Evolutionary conservation across 2,888 invertebrate species (phyloP), one percentile per base, ranked within the genome.

Genomic region (Drosophila incognita): DNA sequence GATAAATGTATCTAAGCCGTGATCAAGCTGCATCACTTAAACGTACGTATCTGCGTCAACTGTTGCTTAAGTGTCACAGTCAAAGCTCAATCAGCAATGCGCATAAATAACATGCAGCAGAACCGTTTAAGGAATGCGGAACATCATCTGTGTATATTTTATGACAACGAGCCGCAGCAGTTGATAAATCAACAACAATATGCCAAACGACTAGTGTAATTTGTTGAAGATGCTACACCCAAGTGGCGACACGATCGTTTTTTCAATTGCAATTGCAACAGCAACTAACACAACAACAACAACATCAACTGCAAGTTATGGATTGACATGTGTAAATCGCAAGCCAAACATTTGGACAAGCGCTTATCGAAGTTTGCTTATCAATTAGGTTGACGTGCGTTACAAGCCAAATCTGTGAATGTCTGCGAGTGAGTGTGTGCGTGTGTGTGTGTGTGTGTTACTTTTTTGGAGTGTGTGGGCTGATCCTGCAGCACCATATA

Each of bases 271-370:
- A 70, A 24, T 38, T 59, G 29, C 59, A 56, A 53, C 18, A 40
- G 48, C 27, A 49, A 60, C 42, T 40, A 11, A 35, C 42, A 40
- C 38, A 63, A 18, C 57, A 48, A 49, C 29, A 27, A 27, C 27
- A 31, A 46, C 4, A 46, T 4, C 15, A 46, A 29, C 11, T 31
- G 64, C 59, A 64, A 78, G 57, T 81, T 74, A 70, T 71, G 75
- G 87, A 85, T 79, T 85, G 85, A 83, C 85, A 88, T 74, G 89
- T 83, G 89, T 76, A 76, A 85, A 88, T 89, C 81, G 79, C 79
- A 81, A 83, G 87, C 75, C 87, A 89, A 85, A 89, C 84, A 85
- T 85, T 89, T 87, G 62, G 85, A 87, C 80, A 85, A 66, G 69
- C 74, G 75, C 81, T 83, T 88, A 88, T 84, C 88, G 72, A 69